Evolutionary conservation across 1,140 invertebrate species (phyloP).

Genomic region (Drosophila repletoides): DNA sequence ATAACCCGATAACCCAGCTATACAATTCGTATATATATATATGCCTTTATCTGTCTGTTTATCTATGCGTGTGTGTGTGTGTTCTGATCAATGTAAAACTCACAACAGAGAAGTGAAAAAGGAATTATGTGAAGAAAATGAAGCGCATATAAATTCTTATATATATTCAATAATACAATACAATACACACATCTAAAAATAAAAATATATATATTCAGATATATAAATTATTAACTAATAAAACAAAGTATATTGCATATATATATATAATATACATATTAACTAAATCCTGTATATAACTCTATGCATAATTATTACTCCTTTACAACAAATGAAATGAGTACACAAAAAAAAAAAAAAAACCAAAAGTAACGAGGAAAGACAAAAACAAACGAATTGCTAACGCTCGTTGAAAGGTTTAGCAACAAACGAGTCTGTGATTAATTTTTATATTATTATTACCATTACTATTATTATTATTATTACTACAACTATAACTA

Average conservation of each 20-base stretch:
- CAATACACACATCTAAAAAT: slow-evolving; percentile 8
- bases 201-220: slow-evolving; percentile 15
- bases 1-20: too few species aligned
- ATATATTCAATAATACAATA: slow-evolving; percentile 9
- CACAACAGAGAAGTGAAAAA: not conserved
- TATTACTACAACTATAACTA: slow-evolving; percentile 14
- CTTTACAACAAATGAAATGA: not conserved
- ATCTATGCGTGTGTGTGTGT: too few species aligned
- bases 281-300: slow-evolving; percentile 40
- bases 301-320: slow-evolving; percentile 31
- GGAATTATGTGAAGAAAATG: not conserved
- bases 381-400: not conserved
- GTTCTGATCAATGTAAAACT: not conserved
- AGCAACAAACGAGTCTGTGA: slow-evolving; percentile 66
- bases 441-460: slow-evolving; percentile 61
- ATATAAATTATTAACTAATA: slow-evolving; percentile 46
- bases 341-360: slow-evolving; percentile 25
- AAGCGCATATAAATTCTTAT: slow-evolving; percentile 20
- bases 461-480: slow-evolving; percentile 55
- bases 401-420: slow-evolving; percentile 4
- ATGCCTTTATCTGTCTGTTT: too few species aligned
- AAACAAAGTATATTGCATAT: slow-evolving; percentile 46
- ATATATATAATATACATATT: slow-evolving; percentile 45
- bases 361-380: slow-evolving; percentile 10
- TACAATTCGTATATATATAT: too few species aligned